phyloP scores from a whole-genome alignment of 2,888 invertebrate species.

The Andrena praecox region DNA sequence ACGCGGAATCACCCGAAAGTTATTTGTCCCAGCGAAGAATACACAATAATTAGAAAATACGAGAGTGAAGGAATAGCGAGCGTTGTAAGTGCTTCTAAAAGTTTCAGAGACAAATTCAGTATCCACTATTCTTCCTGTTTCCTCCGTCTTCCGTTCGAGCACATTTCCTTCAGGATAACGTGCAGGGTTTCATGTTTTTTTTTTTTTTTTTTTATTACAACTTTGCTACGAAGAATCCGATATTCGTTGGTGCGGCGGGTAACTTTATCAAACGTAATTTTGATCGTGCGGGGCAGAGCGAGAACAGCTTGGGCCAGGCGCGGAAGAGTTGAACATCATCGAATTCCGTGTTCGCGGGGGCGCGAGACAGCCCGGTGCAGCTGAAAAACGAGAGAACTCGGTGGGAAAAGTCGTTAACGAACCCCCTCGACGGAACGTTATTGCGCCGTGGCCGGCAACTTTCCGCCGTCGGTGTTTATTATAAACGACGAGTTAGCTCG shows the following conservation, averaged over 20 bases:
- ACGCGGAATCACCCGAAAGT: neutral
- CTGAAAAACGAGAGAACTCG: slow-evolving; percentile 50
- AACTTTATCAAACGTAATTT: neutral
- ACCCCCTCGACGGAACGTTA: slow-evolving; percentile 51
- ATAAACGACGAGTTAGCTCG: slow-evolving; percentile 56
- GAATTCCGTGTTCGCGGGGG: slow-evolving; percentile 19
- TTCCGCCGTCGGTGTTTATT: slow-evolving; percentile 51
- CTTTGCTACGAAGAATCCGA: neutral
- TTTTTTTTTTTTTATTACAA: too few species aligned
- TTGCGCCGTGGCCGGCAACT: slow-evolving; percentile 47
- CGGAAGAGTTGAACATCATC: slow-evolving; percentile 13
- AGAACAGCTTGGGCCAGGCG: neutral
- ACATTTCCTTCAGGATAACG: too few species aligned
- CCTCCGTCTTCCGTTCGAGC: too few species aligned
- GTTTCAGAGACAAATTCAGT: too few species aligned
- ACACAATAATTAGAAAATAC: too few species aligned
- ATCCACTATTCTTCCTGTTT: too few species aligned
- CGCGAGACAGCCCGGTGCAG: slow-evolving; percentile 25
- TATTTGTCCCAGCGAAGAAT: neutral
- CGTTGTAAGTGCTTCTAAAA: too few species aligned
- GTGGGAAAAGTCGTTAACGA: slow-evolving; percentile 57
- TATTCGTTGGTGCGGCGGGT: neutral
- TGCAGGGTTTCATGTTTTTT: too few species aligned
- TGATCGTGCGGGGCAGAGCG: neutral
- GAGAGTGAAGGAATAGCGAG: too few species aligned